These are phyloP conservation scores for Hephaestus fuliginosus DNA, from an alignment of 2,797 vertebrate species.

Conservation along the genomic window DNA sequence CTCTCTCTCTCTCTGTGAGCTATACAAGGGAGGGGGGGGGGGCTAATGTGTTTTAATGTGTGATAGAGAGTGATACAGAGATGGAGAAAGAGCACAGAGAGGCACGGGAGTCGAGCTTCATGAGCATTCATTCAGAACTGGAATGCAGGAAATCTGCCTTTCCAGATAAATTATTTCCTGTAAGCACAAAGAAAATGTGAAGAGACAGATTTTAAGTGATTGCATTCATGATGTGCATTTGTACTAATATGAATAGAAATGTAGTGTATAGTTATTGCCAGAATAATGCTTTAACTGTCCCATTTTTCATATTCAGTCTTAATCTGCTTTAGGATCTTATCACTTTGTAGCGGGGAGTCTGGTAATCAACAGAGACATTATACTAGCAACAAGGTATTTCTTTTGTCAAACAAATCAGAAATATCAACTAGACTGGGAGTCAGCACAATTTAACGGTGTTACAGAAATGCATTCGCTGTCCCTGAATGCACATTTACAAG, in stretches of 20 bases:
- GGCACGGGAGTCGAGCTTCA: slow-evolving; percentile 33
- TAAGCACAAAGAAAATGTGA: slow-evolving; percentile 54
- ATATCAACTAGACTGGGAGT: slow-evolving; percentile 60
- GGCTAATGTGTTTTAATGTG: slow-evolving; percentile 64
- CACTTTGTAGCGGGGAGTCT: slow-evolving; percentile 46
- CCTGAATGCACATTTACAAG: slow-evolving; percentile 52
- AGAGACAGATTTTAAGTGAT: slow-evolving; percentile 64
- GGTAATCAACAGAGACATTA: slow-evolving; percentile 69
- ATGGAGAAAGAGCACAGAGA: slow-evolving; percentile 45
- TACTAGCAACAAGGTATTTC: slow-evolving; percentile 67
- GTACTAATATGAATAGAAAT: slow-evolving; percentile 53
- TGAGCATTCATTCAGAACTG: slow-evolving; percentile 54
- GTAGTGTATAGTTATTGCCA: slow-evolving; percentile 13
- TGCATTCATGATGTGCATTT: slow-evolving; percentile 65
- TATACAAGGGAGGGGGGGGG: slow-evolving; percentile 4
- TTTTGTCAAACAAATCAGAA: slow-evolving; percentile 74
- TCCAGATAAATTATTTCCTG: slow-evolving; percentile 67
- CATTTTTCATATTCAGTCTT: slow-evolving; percentile 52
- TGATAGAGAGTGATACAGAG: slow-evolving; percentile 47
- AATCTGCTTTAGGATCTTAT: slow-evolving; percentile 74
- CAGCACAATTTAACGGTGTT: slow-evolving; percentile 73
- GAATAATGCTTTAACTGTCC: slow-evolving; percentile 47
- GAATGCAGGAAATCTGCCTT: slow-evolving; percentile 41
- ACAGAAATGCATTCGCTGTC: slow-evolving; percentile 62
- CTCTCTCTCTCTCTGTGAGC: slow-evolving; percentile 28